Percentiles rank a stretch among this genome's conserved stretches.
Conservation (phyloP, 2,888 invertebrate species). For the Hypena proboscidalis region DNA sequence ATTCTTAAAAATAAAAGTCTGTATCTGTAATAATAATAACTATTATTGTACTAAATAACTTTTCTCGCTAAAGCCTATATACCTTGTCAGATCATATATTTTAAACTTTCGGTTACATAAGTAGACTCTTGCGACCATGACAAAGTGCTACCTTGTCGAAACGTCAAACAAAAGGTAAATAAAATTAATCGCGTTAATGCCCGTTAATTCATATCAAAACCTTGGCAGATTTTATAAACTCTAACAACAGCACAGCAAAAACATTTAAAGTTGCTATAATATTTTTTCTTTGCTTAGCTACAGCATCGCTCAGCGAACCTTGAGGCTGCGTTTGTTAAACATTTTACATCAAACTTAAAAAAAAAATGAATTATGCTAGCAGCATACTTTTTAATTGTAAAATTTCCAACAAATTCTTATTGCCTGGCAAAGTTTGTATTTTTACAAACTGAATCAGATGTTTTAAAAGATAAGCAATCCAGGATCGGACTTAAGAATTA, state of each 20-base stretch:
- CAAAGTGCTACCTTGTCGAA: too few relatives aligned
- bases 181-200: too few relatives aligned
- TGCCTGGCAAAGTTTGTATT: constrained; percentile 5
- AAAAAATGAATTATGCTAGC: neutral
- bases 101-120: too few relatives aligned
- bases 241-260: constrained; percentile 5
- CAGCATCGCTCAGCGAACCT: constrained; percentile 11
- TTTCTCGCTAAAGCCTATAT: too few relatives aligned
- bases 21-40: too few relatives aligned
- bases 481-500: constrained; percentile 5
- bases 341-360: constrained; percentile 8
- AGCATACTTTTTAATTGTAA: constrained; percentile 20
- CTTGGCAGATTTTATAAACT: neutral
- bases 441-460: constrained; percentile 10
- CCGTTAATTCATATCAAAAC: too few relatives aligned
- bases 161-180: too few relatives aligned
- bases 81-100: too few relatives aligned
- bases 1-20: too few relatives aligned
- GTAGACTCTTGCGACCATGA: too few relatives aligned
- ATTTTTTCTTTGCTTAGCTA: constrained; percentile 6
- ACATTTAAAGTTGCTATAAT: neutral
- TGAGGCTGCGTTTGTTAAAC: constrained; percentile 6
- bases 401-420: constrained; percentile 9
- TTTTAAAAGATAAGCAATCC: constrained; percentile 12
- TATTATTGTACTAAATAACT: too few relatives aligned